Evolutionary conservation across 2,888 invertebrate genomes (phyloP).

Genomic region (Bombyx huttoni): DNA sequence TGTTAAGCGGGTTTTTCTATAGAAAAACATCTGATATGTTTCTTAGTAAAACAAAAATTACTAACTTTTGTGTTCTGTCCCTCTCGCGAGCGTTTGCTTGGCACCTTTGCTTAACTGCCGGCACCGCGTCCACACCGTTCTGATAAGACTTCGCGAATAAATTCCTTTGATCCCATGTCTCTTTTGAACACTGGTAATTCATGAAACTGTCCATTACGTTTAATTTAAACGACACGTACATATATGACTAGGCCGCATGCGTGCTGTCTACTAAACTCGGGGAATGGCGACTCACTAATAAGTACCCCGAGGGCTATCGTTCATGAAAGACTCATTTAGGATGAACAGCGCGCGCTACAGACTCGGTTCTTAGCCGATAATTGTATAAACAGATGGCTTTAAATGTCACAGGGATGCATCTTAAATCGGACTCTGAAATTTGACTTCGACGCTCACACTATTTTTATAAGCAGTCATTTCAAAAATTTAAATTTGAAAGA

Average conservation of each 20-base stretch:
- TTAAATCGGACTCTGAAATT: conserved; percentile 1
- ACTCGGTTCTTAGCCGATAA: conserved; percentile 62
- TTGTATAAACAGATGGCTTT: conserved; percentile 70
- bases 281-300: conserved; percentile 43
- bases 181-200: conserved; percentile 41
- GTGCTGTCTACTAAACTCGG: conserved; percentile 44
- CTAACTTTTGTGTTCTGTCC: conserved; percentile 87
- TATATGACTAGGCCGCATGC: conserved; percentile 15
- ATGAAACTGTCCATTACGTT: conserved; percentile 43
- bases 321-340: conserved; percentile 69
- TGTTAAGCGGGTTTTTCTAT: too few relatives aligned
- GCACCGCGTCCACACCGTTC: conserved; percentile 31
- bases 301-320: conserved; percentile 52
- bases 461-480: too few relatives aligned
- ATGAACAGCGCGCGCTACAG: conserved; percentile 68
- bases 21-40: too few relatives aligned
- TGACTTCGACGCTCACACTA: too few relatives aligned
- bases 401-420: conserved; percentile 37
- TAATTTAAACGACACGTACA: not conserved
- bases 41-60: conserved; percentile 13
- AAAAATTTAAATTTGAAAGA: too few relatives aligned
- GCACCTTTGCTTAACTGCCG: conserved; percentile 74
- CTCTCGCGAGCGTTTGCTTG: conserved; percentile 88
- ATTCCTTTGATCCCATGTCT: conserved; percentile 39
- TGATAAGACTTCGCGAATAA: conserved; percentile 32